Evolutionary conservation across 1,140 invertebrate genomes (phyloP), one percentile per base, ranked within the genome.

Genomic region (Hesperophylax magnus): DNA sequence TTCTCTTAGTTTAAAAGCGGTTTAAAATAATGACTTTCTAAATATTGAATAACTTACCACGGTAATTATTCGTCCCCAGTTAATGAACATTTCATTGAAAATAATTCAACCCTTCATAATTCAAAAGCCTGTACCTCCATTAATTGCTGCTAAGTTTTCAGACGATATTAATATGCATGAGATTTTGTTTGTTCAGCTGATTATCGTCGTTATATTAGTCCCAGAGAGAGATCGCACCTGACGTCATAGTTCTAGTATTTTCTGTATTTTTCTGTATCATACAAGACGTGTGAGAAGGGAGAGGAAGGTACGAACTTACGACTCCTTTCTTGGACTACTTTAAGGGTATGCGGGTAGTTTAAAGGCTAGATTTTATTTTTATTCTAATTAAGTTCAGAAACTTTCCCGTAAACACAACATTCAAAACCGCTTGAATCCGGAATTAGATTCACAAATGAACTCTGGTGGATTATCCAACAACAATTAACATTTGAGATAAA

Each of bases 401-500:
- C 63, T 67, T 27, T 61, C 7, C 18, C 8, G 18, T n/a, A 14
- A 31, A 17, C 61, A 22, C 63, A 17, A 67, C 22, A 39, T 31
- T 17, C 31, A 17, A 34, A 31, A 31, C n/a, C 63, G 31, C 22
- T 34, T 31, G 24, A 24, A 18, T 17, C 24, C 20, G 34, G 15
- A 58, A 56, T 75, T 75, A 60, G 54, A 60, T 75, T 75, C 17
- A 22, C 63, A 67, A 67, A 67, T 67, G 63, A 67, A 67, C 69
- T 52, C 34, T 22, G 69, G 47, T 18, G 77, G 77, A 69, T 79
- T 79, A 69, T 20, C 58, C 72, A 52, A n/a, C 20, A 14, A 75
- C 24, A 60, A 81, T 81, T 81, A 72, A 74, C 75, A 78, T 82
- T 82, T 72, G 63, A 34, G 72, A 75, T 75, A 75, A 75, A 75